Evolutionary conservation across 2,888 invertebrate genomes (phyloP).

Genomic region (Koerneria pararmatus): DNA sequence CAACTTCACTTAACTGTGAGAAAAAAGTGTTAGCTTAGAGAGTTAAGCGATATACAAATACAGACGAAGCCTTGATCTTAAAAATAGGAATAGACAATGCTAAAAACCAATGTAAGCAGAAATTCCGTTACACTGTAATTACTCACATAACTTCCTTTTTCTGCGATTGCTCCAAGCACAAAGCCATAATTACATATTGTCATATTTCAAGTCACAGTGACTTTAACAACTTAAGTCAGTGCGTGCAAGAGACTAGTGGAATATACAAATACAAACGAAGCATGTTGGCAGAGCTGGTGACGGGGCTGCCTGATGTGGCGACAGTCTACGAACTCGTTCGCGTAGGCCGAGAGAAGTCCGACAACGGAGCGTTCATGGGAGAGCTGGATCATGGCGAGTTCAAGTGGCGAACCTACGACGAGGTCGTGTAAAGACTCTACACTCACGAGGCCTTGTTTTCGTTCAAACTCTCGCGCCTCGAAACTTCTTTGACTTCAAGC

Average conservation of each 20-base stretch:
- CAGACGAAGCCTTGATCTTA: too few species aligned
- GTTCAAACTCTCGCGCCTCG: background rate
- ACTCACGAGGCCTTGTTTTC: background rate
- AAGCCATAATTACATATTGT: too few species aligned
- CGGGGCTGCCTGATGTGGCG: conserved; percentile 36
- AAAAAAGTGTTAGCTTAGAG: too few species aligned
- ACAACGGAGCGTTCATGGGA: conserved; percentile 31
- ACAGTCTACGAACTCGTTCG: conserved; percentile 38
- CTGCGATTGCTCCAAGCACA: too few species aligned
- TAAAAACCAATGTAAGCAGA: too few species aligned
- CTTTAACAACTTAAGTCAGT: too few species aligned
- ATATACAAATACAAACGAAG: background rate
- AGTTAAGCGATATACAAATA: too few species aligned
- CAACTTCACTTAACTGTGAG: too few species aligned
- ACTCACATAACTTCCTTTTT: too few species aligned
- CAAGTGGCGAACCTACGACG: conserved; percentile 28
- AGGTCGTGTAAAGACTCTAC: conserved; percentile 8
- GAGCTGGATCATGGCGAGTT: conserved; percentile 28
- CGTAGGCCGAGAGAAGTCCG: conserved; percentile 27
- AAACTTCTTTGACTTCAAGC: background rate
- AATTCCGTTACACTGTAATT: too few species aligned
- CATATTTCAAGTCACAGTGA: too few species aligned
- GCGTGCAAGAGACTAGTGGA: background rate
- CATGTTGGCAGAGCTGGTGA: conserved; percentile 34
- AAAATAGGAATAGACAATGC: too few species aligned